phyloP scores from a whole-genome alignment of 2,113 vertebrate species.

The Empidonax traillii region DNA sequence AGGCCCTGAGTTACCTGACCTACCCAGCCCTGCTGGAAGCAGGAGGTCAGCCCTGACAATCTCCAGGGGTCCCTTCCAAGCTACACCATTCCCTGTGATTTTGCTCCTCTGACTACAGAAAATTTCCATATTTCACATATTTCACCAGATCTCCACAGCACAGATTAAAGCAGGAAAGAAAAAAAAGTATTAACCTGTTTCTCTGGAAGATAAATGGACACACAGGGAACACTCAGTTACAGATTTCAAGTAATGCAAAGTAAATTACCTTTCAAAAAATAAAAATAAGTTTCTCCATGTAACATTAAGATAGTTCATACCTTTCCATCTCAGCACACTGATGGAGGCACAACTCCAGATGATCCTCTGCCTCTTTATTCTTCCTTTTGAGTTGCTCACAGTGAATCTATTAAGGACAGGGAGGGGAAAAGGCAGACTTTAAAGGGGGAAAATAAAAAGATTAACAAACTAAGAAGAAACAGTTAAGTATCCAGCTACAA shows the following conservation, averaged over 20 bases:
- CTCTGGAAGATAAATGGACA: background rate
- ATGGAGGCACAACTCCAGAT: background rate
- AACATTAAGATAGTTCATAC: slow-evolving; percentile 33
- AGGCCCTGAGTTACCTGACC: background rate
- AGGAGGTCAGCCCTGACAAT: background rate
- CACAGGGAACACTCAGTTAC: background rate
- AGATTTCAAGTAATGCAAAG: background rate
- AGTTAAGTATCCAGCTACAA: background rate
- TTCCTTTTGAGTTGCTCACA: background rate
- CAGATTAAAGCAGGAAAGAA: background rate
- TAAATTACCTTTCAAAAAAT: background rate
- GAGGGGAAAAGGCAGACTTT: background rate
- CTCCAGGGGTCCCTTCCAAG: background rate
- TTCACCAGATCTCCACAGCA: background rate
- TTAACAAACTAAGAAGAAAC: background rate
- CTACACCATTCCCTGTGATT: background rate
- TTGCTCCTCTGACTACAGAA: background rate
- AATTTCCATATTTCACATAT: background rate
- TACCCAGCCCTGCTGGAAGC: background rate
- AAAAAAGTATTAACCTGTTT: background rate
- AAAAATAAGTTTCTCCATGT: background rate
- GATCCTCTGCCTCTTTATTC: background rate
- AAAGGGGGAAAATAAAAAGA: background rate
- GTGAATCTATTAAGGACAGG: slow-evolving; percentile 35
- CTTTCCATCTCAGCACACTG: slow-evolving; percentile 65